Conservation (phyloP, 2,888 invertebrate species). For the Dromius quadrimaculatus region DNA sequence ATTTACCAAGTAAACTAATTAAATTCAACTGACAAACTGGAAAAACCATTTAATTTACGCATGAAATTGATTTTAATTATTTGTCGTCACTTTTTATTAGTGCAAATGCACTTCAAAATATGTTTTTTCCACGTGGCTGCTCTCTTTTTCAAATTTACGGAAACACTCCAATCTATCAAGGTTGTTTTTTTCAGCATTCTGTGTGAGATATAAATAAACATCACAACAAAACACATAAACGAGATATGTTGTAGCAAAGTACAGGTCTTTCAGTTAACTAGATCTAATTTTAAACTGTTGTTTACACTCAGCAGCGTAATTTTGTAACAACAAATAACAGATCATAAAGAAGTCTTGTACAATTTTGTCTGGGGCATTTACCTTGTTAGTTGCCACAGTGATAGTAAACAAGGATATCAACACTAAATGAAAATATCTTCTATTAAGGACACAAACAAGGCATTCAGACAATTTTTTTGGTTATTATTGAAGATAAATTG, state of each 20-base stretch:
- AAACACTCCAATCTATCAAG: constrained; percentile 31
- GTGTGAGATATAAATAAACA: constrained; percentile 35
- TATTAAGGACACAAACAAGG: neutral
- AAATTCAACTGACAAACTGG: too few species aligned
- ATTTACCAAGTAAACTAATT: too few species aligned
- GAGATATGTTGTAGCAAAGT: constrained; percentile 49
- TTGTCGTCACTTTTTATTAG: too few species aligned
- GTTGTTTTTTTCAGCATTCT: constrained; percentile 38
- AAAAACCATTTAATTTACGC: too few species aligned
- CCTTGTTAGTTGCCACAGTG: constrained; percentile 31
- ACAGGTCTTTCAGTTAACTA: constrained; percentile 19
- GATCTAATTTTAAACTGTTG: constrained; percentile 51
- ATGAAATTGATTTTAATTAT: too few species aligned
- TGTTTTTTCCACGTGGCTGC: neutral
- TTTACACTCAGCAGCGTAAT: constrained; percentile 33
- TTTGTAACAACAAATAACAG: constrained; percentile 31
- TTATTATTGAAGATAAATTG: too few species aligned
- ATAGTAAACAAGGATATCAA: constrained; percentile 18
- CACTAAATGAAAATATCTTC: constrained; percentile 8
- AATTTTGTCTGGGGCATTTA: constrained; percentile 46
- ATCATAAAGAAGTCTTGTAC: neutral
- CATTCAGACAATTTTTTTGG: too few species aligned
- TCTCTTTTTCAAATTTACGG: constrained; percentile 20
- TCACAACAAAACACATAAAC: constrained; percentile 32
- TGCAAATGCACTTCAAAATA: too few species aligned